Evolutionary conservation across 2,113 vertebrate species (phyloP), one percentile per base, ranked within the genome.

Genomic region (Ascaphus truei): DNA sequence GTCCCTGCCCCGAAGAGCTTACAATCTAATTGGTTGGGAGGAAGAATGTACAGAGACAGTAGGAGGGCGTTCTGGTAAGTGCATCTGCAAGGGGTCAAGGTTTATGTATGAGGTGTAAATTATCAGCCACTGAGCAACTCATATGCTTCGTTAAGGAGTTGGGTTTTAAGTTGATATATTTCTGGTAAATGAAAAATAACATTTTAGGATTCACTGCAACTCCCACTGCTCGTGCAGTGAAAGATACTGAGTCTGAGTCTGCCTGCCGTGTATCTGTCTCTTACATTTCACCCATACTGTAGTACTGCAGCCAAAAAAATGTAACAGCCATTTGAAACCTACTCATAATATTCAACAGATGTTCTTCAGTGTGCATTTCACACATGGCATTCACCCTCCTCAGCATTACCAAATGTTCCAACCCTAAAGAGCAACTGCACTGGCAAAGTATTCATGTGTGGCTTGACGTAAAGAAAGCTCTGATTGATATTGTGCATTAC

Each of bases 401-500:
- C 18, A 11, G n/a, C 16, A 13, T 5, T 16, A 33, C 11, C 22
- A 8, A 7, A 13, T 27, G 18, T 11, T 7, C 27, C 3, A 20
- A 26, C 58, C 25, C 26, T n/a, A 10, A 27, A 29, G 51, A 47
- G 7, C 41, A 33, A 33, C 33, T 7, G 26, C 4, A 10, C 53
- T 57, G 12, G 3, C 15, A 18, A 20, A 34, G 39, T 33, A 57
- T 34, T 3, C 29, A 4, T 23, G 43, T 50, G 7, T n/a, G 30
- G 20, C 41, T 34, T 63, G 61, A 48, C 39, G 18, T 43, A 47
- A 27, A 43, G 26, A 56, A 41, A 15, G 23, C 3, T 20, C 41
- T 67, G 52, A 68, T 59, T 59, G 55, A 68, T 34, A 48, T 15
- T 5, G 31, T 6, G 23, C 31, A 68, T 68, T 68, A 68, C 43